Percentiles rank a stretch among this genome's conserved stretches.
Conservation (phyloP, 2,888 invertebrate species). For the Caenorhabditis sp. region DNA sequence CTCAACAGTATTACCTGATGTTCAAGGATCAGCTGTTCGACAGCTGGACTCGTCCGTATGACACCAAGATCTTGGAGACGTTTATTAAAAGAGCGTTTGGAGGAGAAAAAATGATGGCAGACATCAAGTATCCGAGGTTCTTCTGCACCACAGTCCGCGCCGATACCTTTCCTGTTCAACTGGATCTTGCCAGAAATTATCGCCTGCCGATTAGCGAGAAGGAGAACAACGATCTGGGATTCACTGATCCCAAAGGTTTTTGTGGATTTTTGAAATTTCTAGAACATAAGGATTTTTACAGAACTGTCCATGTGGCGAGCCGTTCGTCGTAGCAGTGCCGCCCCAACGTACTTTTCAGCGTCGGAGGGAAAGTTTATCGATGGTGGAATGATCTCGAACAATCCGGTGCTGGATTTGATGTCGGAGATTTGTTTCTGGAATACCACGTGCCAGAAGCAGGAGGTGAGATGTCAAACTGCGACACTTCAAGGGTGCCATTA, state of each 20-base stretch:
- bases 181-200: constrained; percentile 95
- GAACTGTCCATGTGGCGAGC: constrained; percentile 93
- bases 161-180: constrained; percentile 93
- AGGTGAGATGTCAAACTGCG: constrained; percentile 7
- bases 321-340: constrained; percentile 95
- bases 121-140: constrained; percentile 89
- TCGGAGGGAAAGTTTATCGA: constrained; percentile 81
- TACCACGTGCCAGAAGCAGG: constrained; percentile 87
- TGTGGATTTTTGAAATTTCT: neutral
- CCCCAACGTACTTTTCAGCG: constrained; percentile 92
- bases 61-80: constrained; percentile 90
- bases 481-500: no score
- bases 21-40: constrained; percentile 95
- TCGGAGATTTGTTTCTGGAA: constrained; percentile 95
- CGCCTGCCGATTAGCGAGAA: constrained; percentile 84
- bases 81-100: constrained; percentile 92
- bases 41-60: constrained; percentile 91
- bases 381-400: constrained; percentile 90
- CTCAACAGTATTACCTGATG: constrained; percentile 93
- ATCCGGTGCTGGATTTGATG: constrained; percentile 95
- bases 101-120: constrained; percentile 90
- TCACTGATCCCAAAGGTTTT: constrained; percentile 75
- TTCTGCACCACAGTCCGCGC: constrained; percentile 94
- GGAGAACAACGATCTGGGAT: constrained; percentile 81
- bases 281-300: constrained; percentile 36